phyloP scores from a whole-genome alignment of 1,140 invertebrate genomes.

The Eupristina koningsbergeri region DNA sequence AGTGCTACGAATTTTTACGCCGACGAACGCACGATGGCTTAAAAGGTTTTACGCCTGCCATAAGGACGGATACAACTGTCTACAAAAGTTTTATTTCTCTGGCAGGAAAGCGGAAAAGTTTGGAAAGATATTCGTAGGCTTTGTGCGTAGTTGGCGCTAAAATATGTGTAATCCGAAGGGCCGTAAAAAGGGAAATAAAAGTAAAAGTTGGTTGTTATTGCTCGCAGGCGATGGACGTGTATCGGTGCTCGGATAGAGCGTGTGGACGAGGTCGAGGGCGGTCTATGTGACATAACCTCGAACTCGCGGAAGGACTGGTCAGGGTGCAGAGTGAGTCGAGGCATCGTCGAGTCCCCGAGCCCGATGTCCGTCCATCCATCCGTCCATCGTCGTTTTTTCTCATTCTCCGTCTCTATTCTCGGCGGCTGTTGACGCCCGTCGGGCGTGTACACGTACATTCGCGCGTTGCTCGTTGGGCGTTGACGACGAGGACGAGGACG shows the following conservation, averaged over 20 bases:
- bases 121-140: too few species aligned
- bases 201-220: neutral
- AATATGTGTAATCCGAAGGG: neutral
- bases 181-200: neutral
- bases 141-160: too few species aligned
- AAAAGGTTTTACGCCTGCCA: neutral
- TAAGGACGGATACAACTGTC: neutral
- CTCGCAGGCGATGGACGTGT: neutral
- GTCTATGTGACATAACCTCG: conserved; percentile 32
- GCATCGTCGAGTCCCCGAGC: conserved; percentile 11
- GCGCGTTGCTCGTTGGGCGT: neutral
- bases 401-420: conserved; percentile 13
- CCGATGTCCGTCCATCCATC: too few species aligned
- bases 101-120: neutral
- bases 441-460: neutral
- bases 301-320: neutral
- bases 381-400: neutral
- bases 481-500: neutral
- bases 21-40: too few species aligned
- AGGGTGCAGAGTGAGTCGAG: neutral
- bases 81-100: neutral
- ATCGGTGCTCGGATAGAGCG: neutral
- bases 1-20: too few species aligned
- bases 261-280: conserved; percentile 24
- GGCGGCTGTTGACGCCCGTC: neutral